phyloP scores from a whole-genome alignment of 2,113 vertebrate species.

The Boleophthalmus pectinirostris region DNA sequence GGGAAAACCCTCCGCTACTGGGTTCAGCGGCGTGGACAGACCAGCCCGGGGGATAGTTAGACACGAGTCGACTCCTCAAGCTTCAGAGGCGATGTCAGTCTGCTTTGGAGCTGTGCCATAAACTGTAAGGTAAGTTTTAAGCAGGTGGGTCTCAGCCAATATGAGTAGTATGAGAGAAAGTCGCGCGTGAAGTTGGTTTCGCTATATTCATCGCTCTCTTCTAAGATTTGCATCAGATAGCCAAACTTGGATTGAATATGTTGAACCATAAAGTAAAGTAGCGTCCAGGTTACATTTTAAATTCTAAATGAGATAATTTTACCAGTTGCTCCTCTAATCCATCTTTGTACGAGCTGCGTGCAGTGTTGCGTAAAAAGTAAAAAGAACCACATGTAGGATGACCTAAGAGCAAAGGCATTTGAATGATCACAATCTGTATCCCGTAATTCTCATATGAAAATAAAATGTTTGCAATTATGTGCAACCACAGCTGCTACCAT shows the following conservation, averaged over 20 bases:
- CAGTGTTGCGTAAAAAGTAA: not conserved
- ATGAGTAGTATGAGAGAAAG: not conserved
- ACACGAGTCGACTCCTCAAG: conserved; percentile 16
- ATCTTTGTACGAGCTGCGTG: not conserved
- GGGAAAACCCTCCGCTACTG: conserved; percentile 35
- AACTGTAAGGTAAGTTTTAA: conserved; percentile 49
- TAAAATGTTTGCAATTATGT: not conserved
- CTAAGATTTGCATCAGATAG: not conserved
- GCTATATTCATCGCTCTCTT: conserved; percentile 1
- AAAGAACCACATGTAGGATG: not conserved
- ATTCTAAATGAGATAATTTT: no score
- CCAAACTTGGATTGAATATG: not conserved
- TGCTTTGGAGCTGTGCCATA: conserved; percentile 48
- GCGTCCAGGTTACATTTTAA: no score
- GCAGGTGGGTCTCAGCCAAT: not conserved
- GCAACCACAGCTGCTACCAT: not conserved
- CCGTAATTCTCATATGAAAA: not conserved
- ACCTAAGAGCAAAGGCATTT: not conserved
- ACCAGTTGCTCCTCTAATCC: not conserved
- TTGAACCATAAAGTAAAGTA: not conserved
- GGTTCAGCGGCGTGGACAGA: conserved; percentile 29
- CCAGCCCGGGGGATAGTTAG: conserved; percentile 11
- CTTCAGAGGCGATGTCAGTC: conserved; percentile 48
- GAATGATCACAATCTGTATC: not conserved
- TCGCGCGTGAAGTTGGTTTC: not conserved